A percentile compares a stretch with the other conserved stretches of the same genome.
phyloP scores from a whole-genome alignment of 1,140 invertebrate species.

The Oryctes rhinoceros region DNA sequence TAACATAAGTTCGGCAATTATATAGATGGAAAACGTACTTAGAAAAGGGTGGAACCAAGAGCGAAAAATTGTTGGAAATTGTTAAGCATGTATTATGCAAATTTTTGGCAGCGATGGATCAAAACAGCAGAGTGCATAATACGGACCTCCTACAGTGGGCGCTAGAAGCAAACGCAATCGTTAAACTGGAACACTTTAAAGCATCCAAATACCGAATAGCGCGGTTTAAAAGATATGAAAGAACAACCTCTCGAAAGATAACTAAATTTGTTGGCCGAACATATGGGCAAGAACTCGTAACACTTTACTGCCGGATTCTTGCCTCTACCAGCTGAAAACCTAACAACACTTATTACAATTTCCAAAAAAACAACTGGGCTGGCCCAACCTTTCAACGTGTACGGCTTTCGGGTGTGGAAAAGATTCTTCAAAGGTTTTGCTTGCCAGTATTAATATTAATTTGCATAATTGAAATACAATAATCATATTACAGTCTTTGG shows the following conservation, averaged over 20 bases:
- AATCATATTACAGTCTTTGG: too few species aligned
- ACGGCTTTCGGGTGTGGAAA: too few species aligned
- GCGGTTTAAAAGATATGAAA: background rate
- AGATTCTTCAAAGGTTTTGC: too few species aligned
- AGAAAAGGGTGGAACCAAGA: constrained; percentile 5
- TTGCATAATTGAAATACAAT: too few species aligned
- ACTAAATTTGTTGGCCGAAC: background rate
- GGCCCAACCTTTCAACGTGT: too few species aligned
- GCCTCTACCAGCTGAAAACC: too few species aligned
- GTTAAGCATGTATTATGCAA: constrained; percentile 7
- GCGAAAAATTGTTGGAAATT: background rate
- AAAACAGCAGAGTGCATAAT: background rate
- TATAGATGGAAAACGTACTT: constrained; percentile 17
- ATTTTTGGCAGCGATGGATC: background rate
- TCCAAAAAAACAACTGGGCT: too few species aligned
- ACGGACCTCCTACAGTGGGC: background rate
- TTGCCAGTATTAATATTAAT: too few species aligned
- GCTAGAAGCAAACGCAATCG: background rate
- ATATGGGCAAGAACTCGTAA: background rate
- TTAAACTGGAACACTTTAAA: background rate
- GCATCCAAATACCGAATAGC: background rate
- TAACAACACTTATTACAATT: too few species aligned
- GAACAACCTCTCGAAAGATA: background rate
- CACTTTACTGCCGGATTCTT: too few species aligned
- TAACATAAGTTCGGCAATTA: constrained; percentile 10